phyloP scores from a whole-genome alignment of 2,113 vertebrate species.

The Tiliqua scincoides region DNA sequence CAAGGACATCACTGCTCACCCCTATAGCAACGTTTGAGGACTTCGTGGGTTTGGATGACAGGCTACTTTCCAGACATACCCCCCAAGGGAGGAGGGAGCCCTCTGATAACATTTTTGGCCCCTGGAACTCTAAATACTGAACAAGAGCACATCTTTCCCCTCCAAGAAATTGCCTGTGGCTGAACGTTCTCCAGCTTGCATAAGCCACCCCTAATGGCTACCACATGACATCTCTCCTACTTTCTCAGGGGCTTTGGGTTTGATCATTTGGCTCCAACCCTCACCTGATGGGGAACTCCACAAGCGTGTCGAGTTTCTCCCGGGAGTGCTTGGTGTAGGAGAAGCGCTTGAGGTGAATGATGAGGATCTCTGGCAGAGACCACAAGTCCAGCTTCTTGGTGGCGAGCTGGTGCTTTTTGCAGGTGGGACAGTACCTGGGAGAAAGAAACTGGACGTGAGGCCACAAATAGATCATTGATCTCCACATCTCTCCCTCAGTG shows the following conservation, averaged over 20 bases:
- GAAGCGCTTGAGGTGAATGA: slow-evolving; percentile 91
- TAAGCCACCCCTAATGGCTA: neutral
- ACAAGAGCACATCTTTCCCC: neutral
- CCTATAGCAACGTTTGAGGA: neutral
- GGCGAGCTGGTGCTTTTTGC: slow-evolving; percentile 88
- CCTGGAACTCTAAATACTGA: neutral
- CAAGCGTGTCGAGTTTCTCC: slow-evolving; percentile 88
- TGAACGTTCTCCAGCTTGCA: neutral
- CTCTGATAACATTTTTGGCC: neutral
- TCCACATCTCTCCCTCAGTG: neutral
- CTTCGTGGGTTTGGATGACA: neutral
- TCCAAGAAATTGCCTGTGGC: neutral
- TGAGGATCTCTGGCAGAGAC: slow-evolving; percentile 86
- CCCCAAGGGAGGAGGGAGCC: neutral
- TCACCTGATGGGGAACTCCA: slow-evolving; percentile 87
- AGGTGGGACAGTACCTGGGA: slow-evolving; percentile 87
- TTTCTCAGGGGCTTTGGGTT: neutral
- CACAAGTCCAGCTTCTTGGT: slow-evolving; percentile 92
- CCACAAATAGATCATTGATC: too few species aligned
- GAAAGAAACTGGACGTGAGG: neutral
- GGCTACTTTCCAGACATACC: neutral
- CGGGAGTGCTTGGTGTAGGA: slow-evolving; percentile 87
- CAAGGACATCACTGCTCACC: neutral
- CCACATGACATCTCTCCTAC: neutral
- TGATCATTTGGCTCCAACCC: neutral